These are phyloP conservation scores for Dynastes tityus DNA, from an alignment of 2,888 invertebrate genomes.

Conservation along the genomic window DNA sequence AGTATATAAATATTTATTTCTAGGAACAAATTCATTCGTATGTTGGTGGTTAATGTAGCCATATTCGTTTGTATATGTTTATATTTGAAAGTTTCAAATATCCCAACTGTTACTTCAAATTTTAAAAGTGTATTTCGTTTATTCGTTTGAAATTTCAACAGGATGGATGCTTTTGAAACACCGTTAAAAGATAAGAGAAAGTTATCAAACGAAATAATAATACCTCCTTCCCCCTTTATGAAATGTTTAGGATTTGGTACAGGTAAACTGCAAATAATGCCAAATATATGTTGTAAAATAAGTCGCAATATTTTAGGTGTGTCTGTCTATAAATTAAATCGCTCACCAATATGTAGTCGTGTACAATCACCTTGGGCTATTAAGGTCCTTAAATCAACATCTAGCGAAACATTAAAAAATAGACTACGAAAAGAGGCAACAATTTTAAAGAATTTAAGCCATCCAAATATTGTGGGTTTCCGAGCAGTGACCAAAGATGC, in stretches of 20 bases:
- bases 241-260: constrained; percentile 85
- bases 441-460: constrained; percentile 79
- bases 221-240: constrained; percentile 84
- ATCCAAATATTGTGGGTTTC: constrained; percentile 90
- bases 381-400: constrained; percentile 76
- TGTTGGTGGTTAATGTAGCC: no score
- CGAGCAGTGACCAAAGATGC: constrained; percentile 73
- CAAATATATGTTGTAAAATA: constrained; percentile 21
- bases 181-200: constrained; percentile 21
- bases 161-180: constrained; percentile 55
- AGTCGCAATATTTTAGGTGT: constrained; percentile 74
- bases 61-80: no score
- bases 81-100: no score
- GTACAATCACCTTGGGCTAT: constrained; percentile 90
- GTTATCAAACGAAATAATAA: constrained; percentile 60
- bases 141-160: background rate
- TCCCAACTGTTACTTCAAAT: no score
- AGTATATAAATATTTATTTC: no score
- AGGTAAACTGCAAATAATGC: constrained; percentile 69
- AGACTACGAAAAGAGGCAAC: constrained; percentile 82
- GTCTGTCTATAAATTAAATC: constrained; percentile 82
- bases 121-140: background rate
- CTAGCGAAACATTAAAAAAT: constrained; percentile 69
- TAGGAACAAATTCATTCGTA: no score
- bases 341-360: constrained; percentile 80